A percentile compares a stretch with the other conserved stretches of the same genome.
These are phyloP conservation scores for Cyphomyrus plagiostoma DNA, from an alignment of 2,113 vertebrate species.

Conservation along the genomic window DNA sequence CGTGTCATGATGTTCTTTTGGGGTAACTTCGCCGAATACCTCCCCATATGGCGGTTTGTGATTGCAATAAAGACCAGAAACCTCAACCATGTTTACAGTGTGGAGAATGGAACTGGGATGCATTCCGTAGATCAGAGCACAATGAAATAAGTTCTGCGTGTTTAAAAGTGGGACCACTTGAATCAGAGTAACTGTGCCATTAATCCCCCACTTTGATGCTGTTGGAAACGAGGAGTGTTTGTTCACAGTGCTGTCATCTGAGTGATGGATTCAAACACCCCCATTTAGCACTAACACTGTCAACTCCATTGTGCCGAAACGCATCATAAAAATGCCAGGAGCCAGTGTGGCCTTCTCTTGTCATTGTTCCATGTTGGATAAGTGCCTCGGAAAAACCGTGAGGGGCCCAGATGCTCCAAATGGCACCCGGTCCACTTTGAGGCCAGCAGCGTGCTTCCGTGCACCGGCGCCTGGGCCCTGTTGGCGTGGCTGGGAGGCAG, in stretches of 20 bases:
- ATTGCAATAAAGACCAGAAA: not conserved
- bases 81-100: not conserved
- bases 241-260: not conserved
- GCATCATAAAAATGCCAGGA: not conserved
- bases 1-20: not conserved
- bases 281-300: not conserved
- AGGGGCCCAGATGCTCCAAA: not conserved
- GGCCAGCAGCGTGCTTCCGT: not conserved
- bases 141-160: not conserved
- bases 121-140: not conserved
- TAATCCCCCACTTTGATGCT: not conserved
- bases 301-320: not conserved
- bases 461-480: not conserved
- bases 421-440: not conserved
- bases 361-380: slow-evolving; percentile 11
- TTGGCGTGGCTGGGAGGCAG: not conserved
- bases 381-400: not conserved
- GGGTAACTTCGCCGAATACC: not conserved
- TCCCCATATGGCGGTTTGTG: not conserved
- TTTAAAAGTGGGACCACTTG: not conserved
- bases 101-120: not conserved
- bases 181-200: not conserved
- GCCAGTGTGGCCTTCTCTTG: not conserved
- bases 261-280: not conserved
- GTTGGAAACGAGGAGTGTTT: not conserved